Evolutionary conservation across 2,888 invertebrate genomes (phyloP).

Genomic region (Entomobrya multifasciata): DNA sequence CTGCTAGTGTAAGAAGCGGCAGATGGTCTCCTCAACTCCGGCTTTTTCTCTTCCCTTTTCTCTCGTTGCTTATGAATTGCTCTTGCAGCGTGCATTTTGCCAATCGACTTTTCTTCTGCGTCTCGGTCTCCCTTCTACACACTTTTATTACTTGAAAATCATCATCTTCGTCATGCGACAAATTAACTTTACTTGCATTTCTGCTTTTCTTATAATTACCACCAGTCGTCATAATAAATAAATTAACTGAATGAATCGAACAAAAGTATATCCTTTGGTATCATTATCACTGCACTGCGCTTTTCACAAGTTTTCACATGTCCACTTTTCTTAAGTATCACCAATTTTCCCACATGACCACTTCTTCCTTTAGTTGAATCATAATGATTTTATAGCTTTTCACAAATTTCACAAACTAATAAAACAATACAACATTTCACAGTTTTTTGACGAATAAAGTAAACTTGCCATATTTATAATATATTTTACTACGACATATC

Average conservation of each 20-base stretch:
- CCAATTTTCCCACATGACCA: no score
- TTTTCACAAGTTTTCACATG: neutral
- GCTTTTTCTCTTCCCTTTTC: constrained; percentile 58
- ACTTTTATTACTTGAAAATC: constrained; percentile 30
- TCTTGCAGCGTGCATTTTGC: constrained; percentile 74
- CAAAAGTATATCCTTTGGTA: neutral
- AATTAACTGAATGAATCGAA: constrained; percentile 10
- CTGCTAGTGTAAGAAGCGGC: constrained; percentile 41
- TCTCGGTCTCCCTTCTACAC: neutral
- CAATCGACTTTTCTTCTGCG: neutral
- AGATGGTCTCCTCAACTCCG: constrained; percentile 49
- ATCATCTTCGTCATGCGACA: constrained; percentile 26
- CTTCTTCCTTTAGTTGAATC: no score
- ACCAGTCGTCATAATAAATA: constrained; percentile 7
- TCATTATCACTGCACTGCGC: neutral
- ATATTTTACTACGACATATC: no score
- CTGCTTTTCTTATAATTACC: neutral
- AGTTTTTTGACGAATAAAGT: no score
- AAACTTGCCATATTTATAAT: neutral
- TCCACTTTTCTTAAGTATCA: neutral
- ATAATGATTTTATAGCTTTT: no score
- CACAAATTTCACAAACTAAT: no score
- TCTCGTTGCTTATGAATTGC: constrained; percentile 72
- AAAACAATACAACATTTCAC: constrained; percentile 1
- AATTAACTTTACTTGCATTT: neutral